Conservation (phyloP, 2,797 vertebrate genomes). For the Nyctalus aviator region DNA sequence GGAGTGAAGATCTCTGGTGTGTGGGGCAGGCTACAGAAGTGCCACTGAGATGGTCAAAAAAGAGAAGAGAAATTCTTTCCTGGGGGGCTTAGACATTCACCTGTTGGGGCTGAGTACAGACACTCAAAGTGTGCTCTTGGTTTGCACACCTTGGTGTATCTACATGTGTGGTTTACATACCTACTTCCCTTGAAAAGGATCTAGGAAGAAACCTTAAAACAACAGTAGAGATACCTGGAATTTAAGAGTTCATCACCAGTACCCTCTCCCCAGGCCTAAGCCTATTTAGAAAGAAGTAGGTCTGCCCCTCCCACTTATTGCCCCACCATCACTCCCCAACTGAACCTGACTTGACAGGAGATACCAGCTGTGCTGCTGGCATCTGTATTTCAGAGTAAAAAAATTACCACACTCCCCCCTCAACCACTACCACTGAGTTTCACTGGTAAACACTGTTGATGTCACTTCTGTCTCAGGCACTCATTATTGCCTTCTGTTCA, state of each 20-base stretch:
- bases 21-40: not conserved
- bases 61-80: not conserved
- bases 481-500: not conserved
- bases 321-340: no score
- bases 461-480: not conserved
- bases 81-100: not conserved
- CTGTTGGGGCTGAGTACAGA: not conserved
- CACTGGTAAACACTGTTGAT: not conserved
- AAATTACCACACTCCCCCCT: not conserved
- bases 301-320: not conserved
- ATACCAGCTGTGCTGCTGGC: not conserved
- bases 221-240: not conserved
- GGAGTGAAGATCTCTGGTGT: not conserved
- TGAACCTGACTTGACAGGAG: not conserved
- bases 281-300: not conserved
- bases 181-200: not conserved
- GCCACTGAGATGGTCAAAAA: not conserved
- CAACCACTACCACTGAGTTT: not conserved
- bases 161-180: not conserved
- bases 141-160: not conserved
- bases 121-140: not conserved
- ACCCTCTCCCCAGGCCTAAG: not conserved
- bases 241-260: not conserved
- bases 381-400: not conserved
- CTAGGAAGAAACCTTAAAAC: not conserved